These are phyloP conservation scores for Hoplodrina ambigua DNA, from an alignment of 2,888 invertebrate species.

Conservation along the genomic window DNA sequence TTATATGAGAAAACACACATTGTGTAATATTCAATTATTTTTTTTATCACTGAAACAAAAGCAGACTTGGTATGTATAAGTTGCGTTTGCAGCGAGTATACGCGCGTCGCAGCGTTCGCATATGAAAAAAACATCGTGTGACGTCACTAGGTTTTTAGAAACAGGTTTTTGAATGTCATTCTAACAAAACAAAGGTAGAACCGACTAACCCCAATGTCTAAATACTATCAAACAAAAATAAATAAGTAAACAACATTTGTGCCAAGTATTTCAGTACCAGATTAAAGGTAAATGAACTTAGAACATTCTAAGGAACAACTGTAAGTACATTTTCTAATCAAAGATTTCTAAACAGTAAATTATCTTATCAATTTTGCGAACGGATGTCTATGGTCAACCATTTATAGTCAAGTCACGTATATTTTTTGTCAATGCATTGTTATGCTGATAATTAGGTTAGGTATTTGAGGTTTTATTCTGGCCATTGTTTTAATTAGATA, in stretches of 20 bases:
- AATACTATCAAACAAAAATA: conserved; percentile 27
- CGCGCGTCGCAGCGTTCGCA: too few relatives aligned
- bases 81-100: too few relatives aligned
- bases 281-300: conserved; percentile 40
- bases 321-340: conserved; percentile 21
- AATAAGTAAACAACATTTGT: conserved; percentile 35
- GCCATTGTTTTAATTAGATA: conserved; percentile 3
- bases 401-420: conserved; percentile 19
- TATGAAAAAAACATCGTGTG: too few relatives aligned
- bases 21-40: too few relatives aligned
- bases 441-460: conserved; percentile 14
- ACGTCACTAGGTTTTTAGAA: background rate
- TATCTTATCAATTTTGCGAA: conserved; percentile 40
- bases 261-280: conserved; percentile 33
- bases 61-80: too few relatives aligned
- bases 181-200: conserved; percentile 5
- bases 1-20: too few relatives aligned
- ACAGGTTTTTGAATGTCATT: background rate
- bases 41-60: too few relatives aligned
- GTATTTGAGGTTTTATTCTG: conserved; percentile 27
- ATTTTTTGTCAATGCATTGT: conserved; percentile 11
- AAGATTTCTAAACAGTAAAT: conserved; percentile 29
- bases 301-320: conserved; percentile 7
- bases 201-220: conserved; percentile 18
- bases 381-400: conserved; percentile 55